Base-by-base conservation (phyloP, 2,113 vertebrate genomes). In the Corythornis madagascariensis region DNA sequence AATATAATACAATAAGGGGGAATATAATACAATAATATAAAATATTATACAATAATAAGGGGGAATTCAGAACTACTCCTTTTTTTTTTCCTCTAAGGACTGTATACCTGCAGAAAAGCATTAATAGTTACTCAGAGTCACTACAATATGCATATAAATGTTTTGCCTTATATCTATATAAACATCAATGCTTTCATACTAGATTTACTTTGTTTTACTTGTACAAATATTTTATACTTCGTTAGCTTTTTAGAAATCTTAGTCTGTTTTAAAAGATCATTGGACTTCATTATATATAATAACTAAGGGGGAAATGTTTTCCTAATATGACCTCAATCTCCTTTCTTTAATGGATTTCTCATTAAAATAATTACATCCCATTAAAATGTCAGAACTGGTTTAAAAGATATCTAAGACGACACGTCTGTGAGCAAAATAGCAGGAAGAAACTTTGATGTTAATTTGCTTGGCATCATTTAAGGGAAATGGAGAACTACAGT, bases 331-430 rank as follows among this genome's bases (percentile, higher is more conserved):
- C 72, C 83, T 95, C 72, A 63, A 55, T 89, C 48, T 75, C 57
- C 2, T 81, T 52, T 74, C 71, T 57, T 0, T 86, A 90, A 92
- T 90, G 88, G 65, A 43, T 80, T 96, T 53, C 55, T 93, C 17
- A 1, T 92, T 91, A 81, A 55, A 74, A 94, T 84, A 94, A 95
- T 94, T 96, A 74, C 47, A 90, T 89, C 78, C 42, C 80, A 95
- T 89, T 94, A 91, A 96, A 80, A 89, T 74, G 90, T 77, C 74
- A 86, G 85, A 76, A 69, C 67, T 66, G 10, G 42, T 92, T 96
- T 94, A 56, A 95, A 93, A 87, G 45, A 50, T 84, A 83, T 64
- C 43, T 81, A 76, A 87, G 89, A 88, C 18, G 71, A 80, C 59
- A 52, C 6, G 53, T 80, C 81, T 95, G 67, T 64, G 67, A 93